Base-by-base conservation (phyloP, 2,888 invertebrate genomes). In the Phaonia tiefii region DNA sequence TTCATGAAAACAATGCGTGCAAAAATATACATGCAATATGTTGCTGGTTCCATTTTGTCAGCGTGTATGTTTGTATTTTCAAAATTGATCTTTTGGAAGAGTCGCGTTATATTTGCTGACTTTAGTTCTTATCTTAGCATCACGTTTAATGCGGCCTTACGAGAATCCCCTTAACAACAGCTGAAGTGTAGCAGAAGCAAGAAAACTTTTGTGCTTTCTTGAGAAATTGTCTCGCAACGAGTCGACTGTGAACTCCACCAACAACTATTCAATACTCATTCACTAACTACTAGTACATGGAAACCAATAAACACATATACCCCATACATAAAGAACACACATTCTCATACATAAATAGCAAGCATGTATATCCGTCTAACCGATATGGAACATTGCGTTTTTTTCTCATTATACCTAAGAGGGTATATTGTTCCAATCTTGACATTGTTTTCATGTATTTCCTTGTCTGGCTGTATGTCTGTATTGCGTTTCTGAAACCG, bases 391-490 rank as follows among this genome's bases (percentile, higher is more conserved):
- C 63, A 31, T 79, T 65, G 67, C 77, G 73, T 83, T 80, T 75
- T 78, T 67, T 79, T 75, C 49, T 56, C 73, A 42, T 54, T 49
- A 80, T 75, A 72, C 22, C 31, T 39, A 8, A 63, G 56, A 78
- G 80, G 78, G 46, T 46, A 46, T 22, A 22, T 51, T 51, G 51
- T 54, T 54, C 8, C 25, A 54, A 17, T 82, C 77, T 84, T 49
- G 25, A 73, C 60, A 26, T 85, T 85, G 85, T 85, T 25, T 42
- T 25, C 86, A 84, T 44, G 2, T 25, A 26, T 26, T 25, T 26
- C 84, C 85, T 85, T 85, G 84, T 79, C 82, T 75, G 83, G 78
- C 84, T 81, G 80, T 83, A 79, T 80, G 67, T n/a, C 54, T 56
- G 65, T 17, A 20, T 10, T 5, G 51, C 75, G 63, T 46, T 31